Base-by-base conservation (phyloP, 2,888 invertebrate genomes). In the Selenia dentaria region DNA sequence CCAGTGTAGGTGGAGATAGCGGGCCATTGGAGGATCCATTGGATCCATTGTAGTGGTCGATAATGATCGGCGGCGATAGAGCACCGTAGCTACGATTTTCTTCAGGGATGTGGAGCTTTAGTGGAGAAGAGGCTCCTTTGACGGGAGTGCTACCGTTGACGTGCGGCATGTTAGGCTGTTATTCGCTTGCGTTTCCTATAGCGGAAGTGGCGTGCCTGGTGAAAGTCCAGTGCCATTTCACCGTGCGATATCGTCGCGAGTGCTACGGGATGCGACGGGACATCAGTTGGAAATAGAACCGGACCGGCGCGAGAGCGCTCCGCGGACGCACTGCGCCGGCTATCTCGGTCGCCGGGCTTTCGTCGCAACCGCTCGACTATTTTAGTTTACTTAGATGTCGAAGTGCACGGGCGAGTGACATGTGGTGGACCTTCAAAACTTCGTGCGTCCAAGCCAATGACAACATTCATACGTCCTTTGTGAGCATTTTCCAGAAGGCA, bases 311-410 rank as follows among this genome's bases (percentile, higher is more conserved):
- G 88, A 70, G 84, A 79, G 85, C 74, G 85, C 69, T 81, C 75
- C 85, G 86, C 87, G 87, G 74, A 70, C 83, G 75, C 72, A 89
- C 89, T 89, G 83, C 79, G 83, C 72, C 79, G 74, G 79, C 79
- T 86, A 88, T 81, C 84, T 89, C 89, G 88, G 88, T 87, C 89
- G 88, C 89, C 83, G 85, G 84, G 86, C 82, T 73, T 79, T 69
- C 70, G 72, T 68, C 73, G 70, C 65, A 57, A 52, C 57, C 76
- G 87, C 84, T 75, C 64, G 82, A 89, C 89, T 90, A 89, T 90
- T 90, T 90, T 89, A 43, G 90, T 88, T 87, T 86, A 83, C 81
- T 80, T 83, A 87, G 84, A 87, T 84, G 85, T 86, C 86, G 88
- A 86, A 88, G 87, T 89, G 87, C 88, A 87, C 74, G 72, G 70